Evolutionary conservation across 2,797 vertebrate species (phyloP), one percentile per base, ranked within the genome.

Genomic region (Premnoplex brunnescens): DNA sequence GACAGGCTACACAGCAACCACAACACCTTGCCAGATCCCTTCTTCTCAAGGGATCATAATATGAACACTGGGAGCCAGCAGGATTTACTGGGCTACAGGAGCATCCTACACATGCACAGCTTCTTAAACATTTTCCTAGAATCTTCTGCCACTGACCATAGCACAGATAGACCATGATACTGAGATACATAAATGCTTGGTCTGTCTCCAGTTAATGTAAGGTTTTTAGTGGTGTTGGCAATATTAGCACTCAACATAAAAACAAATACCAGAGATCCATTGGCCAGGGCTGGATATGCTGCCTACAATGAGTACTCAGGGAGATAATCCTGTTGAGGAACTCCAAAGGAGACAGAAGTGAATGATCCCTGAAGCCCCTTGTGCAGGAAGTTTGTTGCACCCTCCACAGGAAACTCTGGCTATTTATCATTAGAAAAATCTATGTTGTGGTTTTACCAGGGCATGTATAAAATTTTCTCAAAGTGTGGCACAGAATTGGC

Each of bases 91-190:
- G 28, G 63, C 48, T 55, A 21, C 0, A 71, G 12, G 10, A 76
- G 51, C 9, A 32, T 30, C 27, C 39, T 30, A 37, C 27, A 54
- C 20, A 26, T 4, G 4, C 14, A 6, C 0, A 36, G 19, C 11
- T 64, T 34, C 37, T 55, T 39, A 27, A 84, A 51, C 3, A 6
- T 17, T 30, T 62, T 2, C 6, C n/a, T 51, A 21, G 5, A 66
- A n/a, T 23, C 46, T 30, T 9, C n/a, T 21, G 5, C 18, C 55
- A 24, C 28, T 49, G 43, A 41, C 23, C 32, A 11, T 0, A 5
- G 54, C 71, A 67, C 24, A 49, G 26, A 41, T 0, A 71, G 24
- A 7, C 36, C 28, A 7, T 0, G 0, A 22, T 3, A 51, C 8
- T 1, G 4, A 41, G 28, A 36, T 52, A 44, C 3, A 22, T 11